A percentile compares a stretch with the other conserved stretches of the same genome.
These are phyloP conservation scores for Leucophora obtusa DNA, from an alignment of 2,888 invertebrate genomes.

Conservation along the genomic window DNA sequence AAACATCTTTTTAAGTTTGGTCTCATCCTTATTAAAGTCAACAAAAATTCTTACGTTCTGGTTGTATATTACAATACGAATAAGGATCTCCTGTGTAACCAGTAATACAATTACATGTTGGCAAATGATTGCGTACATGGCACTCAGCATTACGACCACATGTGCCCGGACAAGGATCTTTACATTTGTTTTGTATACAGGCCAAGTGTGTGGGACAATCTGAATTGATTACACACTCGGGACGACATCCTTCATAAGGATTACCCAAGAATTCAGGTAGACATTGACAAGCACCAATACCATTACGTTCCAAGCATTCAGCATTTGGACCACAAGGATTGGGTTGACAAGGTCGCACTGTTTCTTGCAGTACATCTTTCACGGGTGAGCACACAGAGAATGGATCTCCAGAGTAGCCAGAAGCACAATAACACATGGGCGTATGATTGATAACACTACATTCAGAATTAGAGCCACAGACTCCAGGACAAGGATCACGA, in stretches of 20 bases:
- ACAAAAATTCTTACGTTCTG: constrained; percentile 79
- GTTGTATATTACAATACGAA: constrained; percentile 80
- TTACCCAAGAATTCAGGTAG: constrained; percentile 86
- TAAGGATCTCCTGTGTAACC: constrained; percentile 89
- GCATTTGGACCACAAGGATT: constrained; percentile 90
- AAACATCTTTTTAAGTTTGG: neutral
- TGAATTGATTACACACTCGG: constrained; percentile 86
- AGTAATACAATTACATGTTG: constrained; percentile 83
- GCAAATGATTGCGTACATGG: constrained; percentile 85
- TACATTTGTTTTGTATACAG: constrained; percentile 85
- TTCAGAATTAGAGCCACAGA: constrained; percentile 82
- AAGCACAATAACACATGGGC: constrained; percentile 82
- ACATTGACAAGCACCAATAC: constrained; percentile 85
- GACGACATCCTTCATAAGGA: constrained; percentile 87
- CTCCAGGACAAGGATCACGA: constrained; percentile 84
- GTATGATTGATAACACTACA: constrained; percentile 82
- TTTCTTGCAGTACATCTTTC: constrained; percentile 70
- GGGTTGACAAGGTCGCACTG: constrained; percentile 82
- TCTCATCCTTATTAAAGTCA: neutral
- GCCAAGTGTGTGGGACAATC: constrained; percentile 86
- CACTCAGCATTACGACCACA: constrained; percentile 88
- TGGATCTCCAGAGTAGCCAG: constrained; percentile 81
- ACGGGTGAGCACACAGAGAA: constrained; percentile 75
- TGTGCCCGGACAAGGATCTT: constrained; percentile 87
- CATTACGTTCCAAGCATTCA: constrained; percentile 82